phyloP scores from a whole-genome alignment of 1,140 invertebrate species.

The Dolichoris vasculosae region DNA sequence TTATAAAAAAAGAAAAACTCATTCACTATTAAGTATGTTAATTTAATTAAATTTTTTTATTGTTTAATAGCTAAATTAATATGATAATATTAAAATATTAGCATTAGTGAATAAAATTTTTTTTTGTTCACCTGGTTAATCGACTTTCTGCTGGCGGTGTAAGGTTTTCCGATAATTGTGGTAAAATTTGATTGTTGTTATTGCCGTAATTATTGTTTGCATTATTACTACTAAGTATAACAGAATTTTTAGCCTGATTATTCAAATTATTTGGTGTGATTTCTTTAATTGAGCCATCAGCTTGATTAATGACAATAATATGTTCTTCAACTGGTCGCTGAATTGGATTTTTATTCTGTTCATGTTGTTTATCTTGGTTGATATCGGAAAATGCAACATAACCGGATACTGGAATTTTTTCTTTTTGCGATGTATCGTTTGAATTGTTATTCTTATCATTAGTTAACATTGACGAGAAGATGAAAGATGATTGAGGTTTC shows the following conservation, averaged over 20 bases:
- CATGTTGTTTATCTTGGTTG: constrained; percentile 16
- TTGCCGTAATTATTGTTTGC: not conserved
- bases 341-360: not conserved
- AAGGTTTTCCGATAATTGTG: constrained; percentile 65
- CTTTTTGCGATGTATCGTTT: constrained; percentile 16
- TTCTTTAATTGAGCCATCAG: constrained; percentile 64
- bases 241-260: not conserved
- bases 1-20: too few relatives aligned
- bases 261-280: constrained; percentile 43
- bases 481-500: not conserved
- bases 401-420: not conserved
- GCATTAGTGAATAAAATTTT: not conserved
- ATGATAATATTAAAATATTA: too few relatives aligned
- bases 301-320: constrained; percentile 67
- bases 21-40: too few relatives aligned
- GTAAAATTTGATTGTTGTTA: constrained; percentile 51
- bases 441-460: constrained; percentile 26
- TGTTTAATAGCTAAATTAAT: too few relatives aligned
- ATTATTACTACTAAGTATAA: not conserved
- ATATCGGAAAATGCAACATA: constrained; percentile 30
- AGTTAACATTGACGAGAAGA: not conserved
- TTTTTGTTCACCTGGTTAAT: constrained; percentile 31
- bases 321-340: constrained; percentile 64
- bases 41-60: too few relatives aligned
- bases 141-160: constrained; percentile 64